Evolutionary conservation across 1,140 invertebrate genomes (phyloP).

Genomic region (Bicyclus anynana): DNA sequence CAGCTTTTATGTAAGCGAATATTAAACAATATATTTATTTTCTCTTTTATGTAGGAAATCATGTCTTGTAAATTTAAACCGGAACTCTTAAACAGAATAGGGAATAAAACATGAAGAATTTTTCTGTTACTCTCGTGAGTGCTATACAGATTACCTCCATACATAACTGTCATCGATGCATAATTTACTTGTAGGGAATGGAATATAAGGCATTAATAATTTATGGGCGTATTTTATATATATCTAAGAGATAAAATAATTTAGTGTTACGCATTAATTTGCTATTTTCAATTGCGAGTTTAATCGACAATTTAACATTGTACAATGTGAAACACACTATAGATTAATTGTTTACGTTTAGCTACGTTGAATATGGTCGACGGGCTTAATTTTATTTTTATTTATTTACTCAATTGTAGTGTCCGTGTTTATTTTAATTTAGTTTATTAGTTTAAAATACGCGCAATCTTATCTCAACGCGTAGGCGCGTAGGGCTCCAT

Average conservation of each 20-base stretch:
- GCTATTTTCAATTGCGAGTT: slow-evolving; percentile 9
- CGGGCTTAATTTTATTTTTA: neutral
- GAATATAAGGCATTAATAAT: slow-evolving; percentile 23
- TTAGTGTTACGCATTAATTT: slow-evolving; percentile 20
- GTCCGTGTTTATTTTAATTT: no score
- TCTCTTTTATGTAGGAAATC: neutral
- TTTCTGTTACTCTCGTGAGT: slow-evolving; percentile 20
- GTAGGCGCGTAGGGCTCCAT: no score
- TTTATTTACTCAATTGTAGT: no score
- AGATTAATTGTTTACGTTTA: no score
- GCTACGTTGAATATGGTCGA: neutral
- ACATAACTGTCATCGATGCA: slow-evolving; percentile 31
- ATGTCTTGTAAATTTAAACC: slow-evolving; percentile 12
- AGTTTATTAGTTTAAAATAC: no score
- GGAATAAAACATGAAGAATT: slow-evolving; percentile 20
- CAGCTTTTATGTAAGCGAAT: slow-evolving; percentile 3
- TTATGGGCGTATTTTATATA: slow-evolving; percentile 21
- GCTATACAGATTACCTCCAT: slow-evolving; percentile 33
- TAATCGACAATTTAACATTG: slow-evolving; percentile 17
- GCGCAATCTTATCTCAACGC: no score
- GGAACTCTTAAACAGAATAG: slow-evolving; percentile 13
- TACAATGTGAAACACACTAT: neutral
- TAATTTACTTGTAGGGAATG: slow-evolving; percentile 21
- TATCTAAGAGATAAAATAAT: slow-evolving; percentile 21
- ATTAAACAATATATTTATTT: slow-evolving; percentile 9